phyloP scores from a whole-genome alignment of 2,113 vertebrate genomes.

The Malurus cyaneus region DNA sequence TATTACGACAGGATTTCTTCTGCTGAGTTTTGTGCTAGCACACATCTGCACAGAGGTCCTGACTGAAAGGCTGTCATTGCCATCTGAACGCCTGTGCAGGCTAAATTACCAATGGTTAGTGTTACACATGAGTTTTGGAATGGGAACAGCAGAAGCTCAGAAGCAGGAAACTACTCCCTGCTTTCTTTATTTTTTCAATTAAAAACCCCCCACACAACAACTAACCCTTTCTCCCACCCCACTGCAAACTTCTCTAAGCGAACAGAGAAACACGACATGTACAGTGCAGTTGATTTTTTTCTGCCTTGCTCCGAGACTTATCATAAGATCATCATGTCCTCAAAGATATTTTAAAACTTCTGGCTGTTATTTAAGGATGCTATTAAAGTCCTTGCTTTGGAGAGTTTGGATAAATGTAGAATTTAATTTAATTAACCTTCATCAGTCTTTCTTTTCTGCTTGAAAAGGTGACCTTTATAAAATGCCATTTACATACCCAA shows the following conservation, averaged over 20 bases:
- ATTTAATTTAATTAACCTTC: slow-evolving; percentile 61
- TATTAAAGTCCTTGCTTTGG: slow-evolving; percentile 37
- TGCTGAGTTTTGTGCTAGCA: neutral
- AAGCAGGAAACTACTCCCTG: neutral
- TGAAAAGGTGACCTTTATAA: slow-evolving; percentile 56
- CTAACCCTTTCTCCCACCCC: neutral
- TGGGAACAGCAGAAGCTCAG: neutral
- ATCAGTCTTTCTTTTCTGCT: slow-evolving; percentile 10
- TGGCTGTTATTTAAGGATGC: slow-evolving; percentile 26
- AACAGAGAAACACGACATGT: neutral
- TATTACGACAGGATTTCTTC: neutral
- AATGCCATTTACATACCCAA: slow-evolving; percentile 28
- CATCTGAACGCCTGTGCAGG: neutral
- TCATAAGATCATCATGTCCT: neutral
- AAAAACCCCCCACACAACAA: neutral
- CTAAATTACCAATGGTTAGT: neutral
- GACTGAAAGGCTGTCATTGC: neutral
- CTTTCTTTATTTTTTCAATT: neutral
- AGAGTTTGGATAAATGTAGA: slow-evolving; percentile 20
- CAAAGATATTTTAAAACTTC: slow-evolving; percentile 8
- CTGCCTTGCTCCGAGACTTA: neutral
- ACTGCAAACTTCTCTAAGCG: neutral
- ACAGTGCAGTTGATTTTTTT: neutral
- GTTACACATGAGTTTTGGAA: neutral
- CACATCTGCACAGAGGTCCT: neutral